These are phyloP conservation scores for Athene noctua DNA, from an alignment of 2,113 vertebrate species.

Conservation along the genomic window DNA sequence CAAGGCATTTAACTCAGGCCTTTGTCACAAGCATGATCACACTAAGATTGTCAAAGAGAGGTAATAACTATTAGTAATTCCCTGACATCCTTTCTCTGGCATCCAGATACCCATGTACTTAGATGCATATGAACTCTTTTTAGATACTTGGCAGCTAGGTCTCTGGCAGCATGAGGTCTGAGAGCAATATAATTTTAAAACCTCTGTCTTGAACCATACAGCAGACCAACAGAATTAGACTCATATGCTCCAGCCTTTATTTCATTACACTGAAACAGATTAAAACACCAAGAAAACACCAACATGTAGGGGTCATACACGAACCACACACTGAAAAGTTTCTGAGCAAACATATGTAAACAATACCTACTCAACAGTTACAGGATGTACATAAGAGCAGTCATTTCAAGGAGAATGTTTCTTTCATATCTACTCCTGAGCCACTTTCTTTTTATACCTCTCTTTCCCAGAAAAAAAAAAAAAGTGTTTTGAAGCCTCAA, in stretches of 20 bases:
- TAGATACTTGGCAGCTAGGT: neutral
- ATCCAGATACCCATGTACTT: neutral
- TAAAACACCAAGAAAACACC: neutral
- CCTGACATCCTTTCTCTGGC: neutral
- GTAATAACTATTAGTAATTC: neutral
- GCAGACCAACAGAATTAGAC: neutral
- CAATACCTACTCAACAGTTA: neutral
- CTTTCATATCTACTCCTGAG: neutral
- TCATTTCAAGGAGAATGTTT: neutral
- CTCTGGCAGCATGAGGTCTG: neutral
- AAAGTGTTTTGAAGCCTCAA: neutral
- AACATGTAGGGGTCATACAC: accelerated
- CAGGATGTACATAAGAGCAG: accelerated
- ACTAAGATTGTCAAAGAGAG: neutral
- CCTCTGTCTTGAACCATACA: neutral
- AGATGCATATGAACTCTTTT: neutral
- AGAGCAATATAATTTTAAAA: neutral
- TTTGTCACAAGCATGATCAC: neutral
- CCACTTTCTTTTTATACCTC: neutral
- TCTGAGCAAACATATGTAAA: neutral
- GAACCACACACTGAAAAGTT: neutral
- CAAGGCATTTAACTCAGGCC: neutral
- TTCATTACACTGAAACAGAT: neutral
- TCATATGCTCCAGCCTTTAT: neutral
- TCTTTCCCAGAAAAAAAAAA: neutral